A percentile compares a stretch with the other conserved stretches of the same genome.
Evolutionary conservation across 2,113 vertebrate genomes (phyloP).

Genomic region (Marcusenius ussheri): DNA sequence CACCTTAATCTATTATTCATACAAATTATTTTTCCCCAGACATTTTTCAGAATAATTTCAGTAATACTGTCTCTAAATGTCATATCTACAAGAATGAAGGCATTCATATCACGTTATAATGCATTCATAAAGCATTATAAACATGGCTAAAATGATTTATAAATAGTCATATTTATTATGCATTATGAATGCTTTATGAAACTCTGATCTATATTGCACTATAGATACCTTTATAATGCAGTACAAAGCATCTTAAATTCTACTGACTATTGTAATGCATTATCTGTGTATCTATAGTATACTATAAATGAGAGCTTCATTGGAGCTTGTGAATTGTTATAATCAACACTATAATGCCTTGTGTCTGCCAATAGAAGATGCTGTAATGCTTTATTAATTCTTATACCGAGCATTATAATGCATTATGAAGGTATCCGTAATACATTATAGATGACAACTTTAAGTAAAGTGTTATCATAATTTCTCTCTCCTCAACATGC

Average conservation of each 20-base stretch:
- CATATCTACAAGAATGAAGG: not conserved
- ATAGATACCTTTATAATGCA: not conserved
- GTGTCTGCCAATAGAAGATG: not conserved
- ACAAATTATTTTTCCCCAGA: not conserved
- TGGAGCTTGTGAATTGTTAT: not conserved
- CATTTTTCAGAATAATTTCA: not conserved
- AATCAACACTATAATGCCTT: not conserved
- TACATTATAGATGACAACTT: not conserved
- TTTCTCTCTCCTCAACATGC: not conserved
- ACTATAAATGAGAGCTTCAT: not conserved
- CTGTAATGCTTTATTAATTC: not conserved
- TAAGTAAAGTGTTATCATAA: not conserved
- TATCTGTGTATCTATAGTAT: not conserved
- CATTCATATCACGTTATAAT: not conserved
- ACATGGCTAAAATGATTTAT: not conserved
- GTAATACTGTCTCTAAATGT: not conserved
- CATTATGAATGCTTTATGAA: not conserved
- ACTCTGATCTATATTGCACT: not conserved
- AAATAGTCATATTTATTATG: not conserved
- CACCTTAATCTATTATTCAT: not conserved
- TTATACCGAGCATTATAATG: not conserved
- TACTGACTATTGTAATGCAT: not conserved
- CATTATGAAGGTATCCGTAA: not conserved
- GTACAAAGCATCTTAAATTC: not conserved
- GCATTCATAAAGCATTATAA: not conserved